These are phyloP conservation scores for Eupithecia tripunctaria DNA, from an alignment of 2,888 invertebrate genomes.

Conservation along the genomic window DNA sequence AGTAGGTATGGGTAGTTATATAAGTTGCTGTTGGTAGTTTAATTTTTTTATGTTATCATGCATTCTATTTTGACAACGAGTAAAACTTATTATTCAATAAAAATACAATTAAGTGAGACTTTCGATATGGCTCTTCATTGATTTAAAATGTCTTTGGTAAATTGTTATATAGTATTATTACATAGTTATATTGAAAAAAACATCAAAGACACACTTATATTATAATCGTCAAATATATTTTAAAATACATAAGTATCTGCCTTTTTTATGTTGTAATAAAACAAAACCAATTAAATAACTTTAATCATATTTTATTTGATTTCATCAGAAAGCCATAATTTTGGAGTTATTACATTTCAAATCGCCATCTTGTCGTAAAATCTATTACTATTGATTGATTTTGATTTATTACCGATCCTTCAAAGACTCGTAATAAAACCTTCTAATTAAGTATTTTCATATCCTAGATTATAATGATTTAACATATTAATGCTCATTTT, in stretches of 20 bases:
- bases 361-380: background rate
- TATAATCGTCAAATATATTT: background rate
- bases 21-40: no score
- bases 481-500: background rate
- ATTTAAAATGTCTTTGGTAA: no score
- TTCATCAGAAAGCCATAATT: constrained; percentile 11
- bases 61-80: no score
- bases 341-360: background rate
- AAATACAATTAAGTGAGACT: no score
- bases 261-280: background rate
- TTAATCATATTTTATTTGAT: constrained; percentile 8
- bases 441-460: background rate
- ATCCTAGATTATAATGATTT: background rate
- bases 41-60: no score
- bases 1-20: no score
- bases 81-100: no score
- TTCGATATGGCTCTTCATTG: no score
- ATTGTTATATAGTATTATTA: no score
- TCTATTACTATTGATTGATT: background rate
- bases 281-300: constrained; percentile 2
- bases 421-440: background rate
- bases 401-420: background rate
- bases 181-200: no score
- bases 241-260: background rate
- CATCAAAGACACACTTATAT: background rate